A percentile compares a stretch with the other conserved stretches of the same genome.
phyloP scores from a whole-genome alignment of 2,113 vertebrate genomes.

The Nycticorax nycticorax region DNA sequence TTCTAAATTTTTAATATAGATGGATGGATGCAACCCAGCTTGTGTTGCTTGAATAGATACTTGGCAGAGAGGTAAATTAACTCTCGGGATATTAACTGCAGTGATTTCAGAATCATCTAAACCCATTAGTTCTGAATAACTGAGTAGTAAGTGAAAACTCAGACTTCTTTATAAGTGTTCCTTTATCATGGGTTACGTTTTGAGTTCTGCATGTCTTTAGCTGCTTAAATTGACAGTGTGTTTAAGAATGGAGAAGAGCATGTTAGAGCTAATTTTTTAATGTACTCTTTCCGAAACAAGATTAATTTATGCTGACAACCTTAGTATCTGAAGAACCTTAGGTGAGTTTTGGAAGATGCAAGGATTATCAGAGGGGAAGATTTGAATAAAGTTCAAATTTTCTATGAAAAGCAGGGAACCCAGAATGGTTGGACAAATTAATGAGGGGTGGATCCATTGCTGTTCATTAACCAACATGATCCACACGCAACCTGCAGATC shows the following conservation, averaged over 20 bases:
- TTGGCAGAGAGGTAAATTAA: not conserved
- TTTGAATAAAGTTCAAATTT: not conserved
- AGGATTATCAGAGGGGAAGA: not conserved
- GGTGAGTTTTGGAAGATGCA: not conserved
- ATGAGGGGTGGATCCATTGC: not conserved
- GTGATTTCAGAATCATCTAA: not conserved
- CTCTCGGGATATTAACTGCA: not conserved
- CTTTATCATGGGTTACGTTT: not conserved
- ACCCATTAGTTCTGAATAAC: not conserved
- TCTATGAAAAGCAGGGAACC: not conserved
- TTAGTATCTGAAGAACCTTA: not conserved
- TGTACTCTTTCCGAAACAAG: not conserved
- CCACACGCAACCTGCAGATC: not conserved
- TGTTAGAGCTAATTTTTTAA: not conserved
- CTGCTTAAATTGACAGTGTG: not conserved
- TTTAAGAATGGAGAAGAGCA: not conserved
- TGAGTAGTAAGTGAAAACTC: not conserved
- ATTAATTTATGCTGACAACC: not conserved
- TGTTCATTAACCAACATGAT: not conserved
- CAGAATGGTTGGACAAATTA: not conserved
- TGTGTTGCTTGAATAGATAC: not conserved
- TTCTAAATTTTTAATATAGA: not conserved
- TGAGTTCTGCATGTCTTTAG: not conserved
- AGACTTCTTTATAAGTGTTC: not conserved
- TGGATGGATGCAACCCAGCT: not conserved